These are phyloP conservation scores for Scomber scombrus DNA, from an alignment of 2,113 vertebrate species.

Conservation along the genomic window DNA sequence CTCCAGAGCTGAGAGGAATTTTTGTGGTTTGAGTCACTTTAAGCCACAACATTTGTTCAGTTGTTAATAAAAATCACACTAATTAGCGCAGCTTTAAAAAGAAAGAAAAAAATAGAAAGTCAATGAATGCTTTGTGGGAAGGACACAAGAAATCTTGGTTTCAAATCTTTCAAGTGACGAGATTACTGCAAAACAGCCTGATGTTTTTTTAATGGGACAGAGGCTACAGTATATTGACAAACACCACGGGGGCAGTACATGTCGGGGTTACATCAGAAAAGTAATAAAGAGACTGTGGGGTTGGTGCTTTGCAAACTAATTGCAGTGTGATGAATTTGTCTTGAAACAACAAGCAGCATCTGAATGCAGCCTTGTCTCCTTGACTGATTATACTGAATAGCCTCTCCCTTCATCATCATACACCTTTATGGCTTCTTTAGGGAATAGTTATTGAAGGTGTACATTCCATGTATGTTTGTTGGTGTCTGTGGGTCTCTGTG, in stretches of 20 bases:
- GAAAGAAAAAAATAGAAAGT: background rate
- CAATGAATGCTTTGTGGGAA: background rate
- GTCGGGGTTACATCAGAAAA: slow-evolving; percentile 42
- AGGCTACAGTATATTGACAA: slow-evolving; percentile 16
- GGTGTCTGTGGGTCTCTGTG: slow-evolving; percentile 1
- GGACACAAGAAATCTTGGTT: background rate
- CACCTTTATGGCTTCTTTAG: slow-evolving; percentile 67
- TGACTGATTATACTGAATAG: slow-evolving; percentile 70
- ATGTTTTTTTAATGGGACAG: slow-evolving; percentile 30
- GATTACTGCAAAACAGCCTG: background rate
- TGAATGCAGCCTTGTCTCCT: slow-evolving; percentile 69
- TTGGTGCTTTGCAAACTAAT: slow-evolving; percentile 69
- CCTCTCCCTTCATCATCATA: slow-evolving; percentile 70
- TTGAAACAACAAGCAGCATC: slow-evolving; percentile 73
- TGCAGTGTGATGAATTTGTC: slow-evolving; percentile 76
- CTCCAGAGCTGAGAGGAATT: background rate
- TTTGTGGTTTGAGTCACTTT: background rate
- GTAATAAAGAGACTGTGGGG: slow-evolving; percentile 52
- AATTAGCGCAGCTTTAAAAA: background rate
- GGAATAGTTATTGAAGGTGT: slow-evolving; percentile 43
- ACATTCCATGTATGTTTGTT: slow-evolving; percentile 25
- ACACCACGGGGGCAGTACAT: slow-evolving; percentile 19
- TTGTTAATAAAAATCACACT: background rate
- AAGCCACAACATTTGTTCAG: background rate
- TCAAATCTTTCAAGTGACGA: slow-evolving; percentile 15